Percentiles rank a stretch among this genome's conserved stretches.
phyloP scores from a whole-genome alignment of 2,113 vertebrate genomes.

The Vicugna pacos region DNA sequence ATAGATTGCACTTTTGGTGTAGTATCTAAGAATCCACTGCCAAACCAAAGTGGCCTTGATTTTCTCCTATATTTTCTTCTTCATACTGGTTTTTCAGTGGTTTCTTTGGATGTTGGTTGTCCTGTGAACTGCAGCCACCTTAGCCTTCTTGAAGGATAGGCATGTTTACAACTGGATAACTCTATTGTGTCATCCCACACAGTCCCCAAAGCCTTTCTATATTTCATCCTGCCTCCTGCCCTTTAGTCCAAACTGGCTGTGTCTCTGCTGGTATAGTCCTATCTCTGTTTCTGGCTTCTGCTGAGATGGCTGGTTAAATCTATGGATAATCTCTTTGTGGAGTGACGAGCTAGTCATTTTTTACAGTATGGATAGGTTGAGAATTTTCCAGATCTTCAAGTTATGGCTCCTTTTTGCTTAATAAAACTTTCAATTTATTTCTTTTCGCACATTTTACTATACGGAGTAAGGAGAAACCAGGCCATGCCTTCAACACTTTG shows the following conservation, averaged over 20 bases:
- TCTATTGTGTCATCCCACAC: not conserved
- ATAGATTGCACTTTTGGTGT: not conserved
- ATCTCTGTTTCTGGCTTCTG: not conserved
- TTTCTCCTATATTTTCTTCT: not conserved
- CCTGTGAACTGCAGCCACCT: not conserved
- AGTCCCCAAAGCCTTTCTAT: not conserved
- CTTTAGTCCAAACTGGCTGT: not conserved
- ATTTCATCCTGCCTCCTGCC: not conserved
- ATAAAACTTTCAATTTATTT: slow-evolving; percentile 26
- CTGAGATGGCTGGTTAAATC: not conserved
- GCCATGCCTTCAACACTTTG: not conserved
- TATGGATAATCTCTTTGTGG: not conserved
- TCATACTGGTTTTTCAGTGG: not conserved
- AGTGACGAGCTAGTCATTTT: not conserved
- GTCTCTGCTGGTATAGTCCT: not conserved
- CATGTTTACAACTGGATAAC: not conserved
- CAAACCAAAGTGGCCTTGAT: not conserved
- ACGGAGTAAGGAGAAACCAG: slow-evolving; percentile 21
- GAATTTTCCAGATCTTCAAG: slow-evolving; percentile 50
- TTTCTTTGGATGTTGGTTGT: not conserved
- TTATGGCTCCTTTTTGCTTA: slow-evolving; percentile 34
- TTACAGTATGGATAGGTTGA: not conserved
- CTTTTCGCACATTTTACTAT: not conserved
- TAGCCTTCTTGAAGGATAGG: not conserved
- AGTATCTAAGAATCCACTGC: not conserved